Percentiles rank a stretch among this genome's conserved stretches.
These are phyloP conservation scores for Druon quercuslanigerum DNA, from an alignment of 1,140 invertebrate species.

Conservation along the genomic window DNA sequence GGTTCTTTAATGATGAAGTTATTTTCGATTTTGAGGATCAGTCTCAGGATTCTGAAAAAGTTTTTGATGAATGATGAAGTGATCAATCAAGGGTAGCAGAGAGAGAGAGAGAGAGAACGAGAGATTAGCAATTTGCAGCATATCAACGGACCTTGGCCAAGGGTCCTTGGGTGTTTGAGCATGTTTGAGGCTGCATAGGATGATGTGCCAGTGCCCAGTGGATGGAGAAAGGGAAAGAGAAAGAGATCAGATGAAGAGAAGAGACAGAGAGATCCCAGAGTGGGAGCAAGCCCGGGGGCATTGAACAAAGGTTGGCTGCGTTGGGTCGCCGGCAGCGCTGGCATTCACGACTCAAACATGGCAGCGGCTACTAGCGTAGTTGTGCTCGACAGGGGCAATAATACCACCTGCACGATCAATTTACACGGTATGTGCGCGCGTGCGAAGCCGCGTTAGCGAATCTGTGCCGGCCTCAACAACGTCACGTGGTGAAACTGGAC, in stretches of 20 bases:
- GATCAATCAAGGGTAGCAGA: no score
- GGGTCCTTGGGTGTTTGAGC: no score
- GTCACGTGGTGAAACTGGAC: not conserved
- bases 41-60: no score
- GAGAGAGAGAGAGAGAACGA: no score
- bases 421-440: slow-evolving; percentile 86
- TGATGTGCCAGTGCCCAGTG: not conserved
- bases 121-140: no score
- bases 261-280: slow-evolving; percentile 44
- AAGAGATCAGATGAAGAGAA: slow-evolving; percentile 31
- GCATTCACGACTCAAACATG: slow-evolving; percentile 79
- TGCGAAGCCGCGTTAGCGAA: slow-evolving; percentile 30
- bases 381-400: slow-evolving; percentile 94
- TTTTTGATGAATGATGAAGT: no score
- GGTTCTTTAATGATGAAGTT: no score
- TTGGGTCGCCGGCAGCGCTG: slow-evolving; percentile 56
- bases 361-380: slow-evolving; percentile 93
- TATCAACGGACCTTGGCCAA: no score
- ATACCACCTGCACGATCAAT: slow-evolving; percentile 96
- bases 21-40: no score
- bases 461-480: not conserved
- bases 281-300: slow-evolving; percentile 56
- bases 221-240: slow-evolving; percentile 6
- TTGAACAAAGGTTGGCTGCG: slow-evolving; percentile 67
- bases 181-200: not conserved